Evolutionary conservation across 2,797 vertebrate species (phyloP), one percentile per base, ranked within the genome.

Genomic region (Podarcis siculus): DNA sequence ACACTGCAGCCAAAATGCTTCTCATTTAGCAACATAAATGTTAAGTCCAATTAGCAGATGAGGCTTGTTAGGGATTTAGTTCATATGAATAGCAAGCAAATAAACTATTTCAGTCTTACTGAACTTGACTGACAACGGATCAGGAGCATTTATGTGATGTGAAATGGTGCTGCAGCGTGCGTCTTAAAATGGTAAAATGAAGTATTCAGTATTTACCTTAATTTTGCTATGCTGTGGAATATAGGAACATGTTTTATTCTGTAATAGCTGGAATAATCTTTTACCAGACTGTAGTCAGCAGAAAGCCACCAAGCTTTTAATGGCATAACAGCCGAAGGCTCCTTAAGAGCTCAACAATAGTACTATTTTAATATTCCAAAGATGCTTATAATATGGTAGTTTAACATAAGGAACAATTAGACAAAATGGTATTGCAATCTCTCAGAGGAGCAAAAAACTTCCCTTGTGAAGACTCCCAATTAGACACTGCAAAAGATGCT

Each of bases 21-120:
- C 96, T 96, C 95, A 95, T 97, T 97, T 97, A 97, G 95, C 94
- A 96, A 96, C 95, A 96, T 94, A 96, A 97, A 97, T 95, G 93
- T 94, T 95, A 96, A 96, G 95, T 96, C 95, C 95, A 97, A 97
- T 97, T 97, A 97, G 93, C 93, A 95, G 92, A 96, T 58, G 1
- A 97, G 87, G 91, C 95, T 96, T 96, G 94, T 96, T 96, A 96
- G 95, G 95, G 94, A 96, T 96, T 96, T 96, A 95, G 94, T 96
- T 96, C 91, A 96, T 96, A 96, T 95, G 95, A 96, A 96, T 91
- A 96, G 83, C 80, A 87, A 85, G 91, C 87, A 96, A 96, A 96
- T 77, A 94, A 95, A 96, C 91, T 95, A 23, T 4, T 92, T 96
- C 85, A 90, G 83, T 94, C 90, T 96, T 93, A 69, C 91, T 89